A percentile compares a stretch with the other conserved stretches of the same genome.
These are phyloP conservation scores for Phytoseiulus persimilis DNA, from an alignment of 2,888 invertebrate species.

Conservation along the genomic window DNA sequence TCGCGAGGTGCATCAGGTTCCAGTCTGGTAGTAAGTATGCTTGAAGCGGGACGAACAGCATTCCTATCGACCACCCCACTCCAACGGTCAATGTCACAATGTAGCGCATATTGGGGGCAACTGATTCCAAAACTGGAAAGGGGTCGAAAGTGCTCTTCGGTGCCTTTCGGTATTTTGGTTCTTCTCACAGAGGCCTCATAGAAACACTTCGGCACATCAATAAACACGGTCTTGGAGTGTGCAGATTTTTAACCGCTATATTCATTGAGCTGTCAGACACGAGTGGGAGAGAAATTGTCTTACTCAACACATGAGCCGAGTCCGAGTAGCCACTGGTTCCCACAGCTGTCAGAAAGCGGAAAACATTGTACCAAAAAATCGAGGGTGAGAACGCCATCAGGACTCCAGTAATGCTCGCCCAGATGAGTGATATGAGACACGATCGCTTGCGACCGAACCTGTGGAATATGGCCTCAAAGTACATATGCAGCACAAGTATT, in stretches of 20 bases:
- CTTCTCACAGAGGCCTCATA: no score
- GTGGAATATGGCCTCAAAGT: neutral
- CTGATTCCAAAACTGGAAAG: constrained; percentile 10
- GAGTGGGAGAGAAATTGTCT: no score
- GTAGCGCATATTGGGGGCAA: constrained; percentile 15
- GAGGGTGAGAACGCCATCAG: constrained; percentile 14
- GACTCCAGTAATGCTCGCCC: neutral
- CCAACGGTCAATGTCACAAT: neutral
- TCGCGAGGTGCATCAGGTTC: neutral
- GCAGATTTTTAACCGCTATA: no score
- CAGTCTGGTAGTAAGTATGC: constrained; percentile 12
- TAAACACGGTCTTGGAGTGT: no score
- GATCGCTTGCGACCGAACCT: constrained; percentile 21
- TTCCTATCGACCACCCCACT: constrained; percentile 6
- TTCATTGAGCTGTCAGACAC: no score
- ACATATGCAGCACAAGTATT: no score
- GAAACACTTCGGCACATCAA: no score
- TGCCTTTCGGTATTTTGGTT: no score
- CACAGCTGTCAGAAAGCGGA: constrained; percentile 6
- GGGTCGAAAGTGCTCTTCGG: no score
- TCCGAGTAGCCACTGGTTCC: constrained; percentile 24
- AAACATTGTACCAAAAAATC: constrained; percentile 1
- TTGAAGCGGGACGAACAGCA: neutral
- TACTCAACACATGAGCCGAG: neutral
- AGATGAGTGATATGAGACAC: constrained; percentile 11